These are phyloP conservation scores for Oryzias melastigma DNA, from an alignment of 2,113 vertebrate genomes.

Conservation along the genomic window DNA sequence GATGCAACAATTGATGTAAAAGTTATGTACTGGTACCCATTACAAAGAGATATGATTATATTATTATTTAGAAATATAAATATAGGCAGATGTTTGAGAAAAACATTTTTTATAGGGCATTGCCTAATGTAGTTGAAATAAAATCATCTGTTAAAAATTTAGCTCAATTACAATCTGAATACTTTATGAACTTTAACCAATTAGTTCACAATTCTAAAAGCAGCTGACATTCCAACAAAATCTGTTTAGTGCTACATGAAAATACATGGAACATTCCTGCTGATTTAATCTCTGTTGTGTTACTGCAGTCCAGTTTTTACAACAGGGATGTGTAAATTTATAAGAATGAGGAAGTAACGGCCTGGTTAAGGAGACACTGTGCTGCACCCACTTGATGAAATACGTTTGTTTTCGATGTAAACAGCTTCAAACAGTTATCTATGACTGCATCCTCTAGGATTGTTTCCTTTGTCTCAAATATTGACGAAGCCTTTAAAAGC, in stretches of 20 bases:
- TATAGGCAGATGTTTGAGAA: too few species aligned
- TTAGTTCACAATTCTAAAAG: not conserved
- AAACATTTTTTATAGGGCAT: too few species aligned
- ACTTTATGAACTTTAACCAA: not conserved
- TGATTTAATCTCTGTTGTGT: not conserved
- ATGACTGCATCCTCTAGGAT: constrained; percentile 4
- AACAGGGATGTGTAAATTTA: constrained; percentile 9
- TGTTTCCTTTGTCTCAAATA: constrained; percentile 21
- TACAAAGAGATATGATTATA: too few species aligned
- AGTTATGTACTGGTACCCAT: too few species aligned
- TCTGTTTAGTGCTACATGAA: not conserved
- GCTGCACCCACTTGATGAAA: not conserved
- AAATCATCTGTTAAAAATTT: too few species aligned
- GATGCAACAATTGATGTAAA: too few species aligned
- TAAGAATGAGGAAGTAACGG: not conserved
- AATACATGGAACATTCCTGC: constrained; percentile 4
- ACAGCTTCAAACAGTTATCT: constrained; percentile 5
- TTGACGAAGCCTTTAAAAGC: constrained; percentile 20
- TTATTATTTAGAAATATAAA: too few species aligned
- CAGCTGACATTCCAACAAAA: not conserved
- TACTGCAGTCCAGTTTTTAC: constrained; percentile 2
- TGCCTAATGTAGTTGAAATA: too few species aligned
- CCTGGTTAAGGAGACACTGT: not conserved
- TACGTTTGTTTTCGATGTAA: constrained; percentile 18
- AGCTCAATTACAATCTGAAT: not conserved